A percentile compares a stretch with the other conserved stretches of the same genome.
phyloP scores from a whole-genome alignment of 2,888 invertebrate genomes.

The Lutraria lutraria region DNA sequence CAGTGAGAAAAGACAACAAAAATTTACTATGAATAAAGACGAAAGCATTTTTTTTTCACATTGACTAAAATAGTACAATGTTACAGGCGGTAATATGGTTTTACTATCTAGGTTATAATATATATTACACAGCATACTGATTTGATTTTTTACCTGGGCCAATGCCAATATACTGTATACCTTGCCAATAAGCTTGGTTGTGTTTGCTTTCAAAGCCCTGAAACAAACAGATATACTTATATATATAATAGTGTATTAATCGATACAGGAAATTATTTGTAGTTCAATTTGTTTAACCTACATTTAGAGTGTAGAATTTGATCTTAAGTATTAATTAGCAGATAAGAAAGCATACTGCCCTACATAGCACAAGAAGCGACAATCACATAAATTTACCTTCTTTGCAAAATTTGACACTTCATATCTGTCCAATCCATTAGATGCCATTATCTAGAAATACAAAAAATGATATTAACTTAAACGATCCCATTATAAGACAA shows the following conservation, averaged over 20 bases:
- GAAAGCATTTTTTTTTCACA: too few species aligned
- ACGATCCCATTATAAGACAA: not conserved
- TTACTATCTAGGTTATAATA: not conserved
- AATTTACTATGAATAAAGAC: too few species aligned
- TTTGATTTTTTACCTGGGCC: conserved; percentile 80
- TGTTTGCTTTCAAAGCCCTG: conserved; percentile 78
- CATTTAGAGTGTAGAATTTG: too few species aligned
- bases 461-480: not conserved
- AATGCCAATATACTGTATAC: conserved; percentile 82
- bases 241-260: too few species aligned
- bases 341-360: too few species aligned
- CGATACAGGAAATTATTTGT: too few species aligned
- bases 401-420: conserved; percentile 85
- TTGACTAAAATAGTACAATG: too few species aligned
- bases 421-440: conserved; percentile 78
- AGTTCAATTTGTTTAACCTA: too few species aligned
- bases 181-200: conserved; percentile 82
- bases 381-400: conserved; percentile 63
- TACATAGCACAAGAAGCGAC: too few species aligned
- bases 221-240: conserved; percentile 43
- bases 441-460: conserved; percentile 71
- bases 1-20: too few species aligned
- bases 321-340: too few species aligned
- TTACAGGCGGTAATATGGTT: too few species aligned
- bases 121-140: not conserved